phyloP scores from a whole-genome alignment of 2,797 vertebrate genomes.

The Neosilurus mollespiculum region DNA sequence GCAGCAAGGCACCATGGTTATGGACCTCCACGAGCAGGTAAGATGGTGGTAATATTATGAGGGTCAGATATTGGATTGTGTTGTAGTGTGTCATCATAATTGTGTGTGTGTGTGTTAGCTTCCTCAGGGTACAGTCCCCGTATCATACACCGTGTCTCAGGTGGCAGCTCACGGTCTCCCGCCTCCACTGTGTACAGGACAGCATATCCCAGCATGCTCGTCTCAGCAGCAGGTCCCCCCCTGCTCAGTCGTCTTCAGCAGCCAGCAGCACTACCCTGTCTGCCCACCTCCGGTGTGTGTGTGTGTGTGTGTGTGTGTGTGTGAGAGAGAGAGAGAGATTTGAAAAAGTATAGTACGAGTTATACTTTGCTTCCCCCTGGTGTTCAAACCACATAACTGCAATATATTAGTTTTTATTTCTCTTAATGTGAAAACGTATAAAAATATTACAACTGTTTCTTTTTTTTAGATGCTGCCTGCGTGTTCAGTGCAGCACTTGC shows the following conservation, averaged over 20 bases:
- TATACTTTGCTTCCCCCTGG: constrained; percentile 60
- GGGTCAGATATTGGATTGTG: neutral
- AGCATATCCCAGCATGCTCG: constrained; percentile 89
- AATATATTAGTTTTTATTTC: neutral
- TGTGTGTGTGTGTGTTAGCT: constrained; percentile 72
- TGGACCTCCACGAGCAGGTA: constrained; percentile 96
- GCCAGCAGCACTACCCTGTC: constrained; percentile 92
- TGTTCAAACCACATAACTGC: constrained; percentile 22
- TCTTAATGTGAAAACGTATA: neutral
- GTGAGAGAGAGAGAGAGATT: too few relatives aligned
- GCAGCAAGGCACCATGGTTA: constrained; percentile 89
- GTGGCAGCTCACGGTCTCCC: constrained; percentile 90
- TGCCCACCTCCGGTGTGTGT: constrained; percentile 72
- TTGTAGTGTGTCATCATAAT: too few relatives aligned
- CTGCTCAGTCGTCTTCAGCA: constrained; percentile 95
- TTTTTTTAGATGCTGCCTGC: constrained; percentile 87
- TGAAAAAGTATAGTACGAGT: too few relatives aligned
- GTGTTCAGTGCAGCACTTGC: constrained; percentile 95
- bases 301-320: neutral
- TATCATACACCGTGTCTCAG: constrained; percentile 91
- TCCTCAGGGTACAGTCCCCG: constrained; percentile 89
- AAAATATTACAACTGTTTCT: neutral
- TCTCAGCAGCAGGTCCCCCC: constrained; percentile 90
- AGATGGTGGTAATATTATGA: neutral
- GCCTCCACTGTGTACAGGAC: constrained; percentile 89